Evolutionary conservation across 2,113 vertebrate species (phyloP).

Genomic region (Lophotis ruficrista): DNA sequence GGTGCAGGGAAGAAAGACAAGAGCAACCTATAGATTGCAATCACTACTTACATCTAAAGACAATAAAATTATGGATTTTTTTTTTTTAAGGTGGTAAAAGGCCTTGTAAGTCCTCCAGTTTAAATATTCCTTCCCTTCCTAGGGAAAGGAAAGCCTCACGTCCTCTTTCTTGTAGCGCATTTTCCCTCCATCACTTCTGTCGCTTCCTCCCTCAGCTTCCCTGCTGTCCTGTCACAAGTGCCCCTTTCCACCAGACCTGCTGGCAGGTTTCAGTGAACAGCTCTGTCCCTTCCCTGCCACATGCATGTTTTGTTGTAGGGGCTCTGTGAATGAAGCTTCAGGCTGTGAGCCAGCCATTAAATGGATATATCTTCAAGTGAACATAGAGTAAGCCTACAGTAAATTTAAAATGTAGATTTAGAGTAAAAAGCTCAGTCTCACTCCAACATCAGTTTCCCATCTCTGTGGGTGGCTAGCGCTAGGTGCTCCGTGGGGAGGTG

Average conservation of each 20-base stretch:
- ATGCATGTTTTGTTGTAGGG: neutral
- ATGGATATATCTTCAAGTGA: neutral
- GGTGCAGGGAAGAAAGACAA: neutral
- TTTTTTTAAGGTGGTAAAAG: neutral
- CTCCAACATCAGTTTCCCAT: neutral
- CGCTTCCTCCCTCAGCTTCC: neutral
- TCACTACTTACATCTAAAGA: neutral
- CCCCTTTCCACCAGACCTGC: neutral
- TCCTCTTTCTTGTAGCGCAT: neutral
- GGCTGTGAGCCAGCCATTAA: neutral
- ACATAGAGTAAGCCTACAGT: too few relatives aligned
- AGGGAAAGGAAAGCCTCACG: neutral
- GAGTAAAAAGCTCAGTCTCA: neutral
- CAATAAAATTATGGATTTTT: neutral
- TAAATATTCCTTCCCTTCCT: neutral
- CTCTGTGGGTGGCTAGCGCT: neutral
- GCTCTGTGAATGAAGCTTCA: neutral
- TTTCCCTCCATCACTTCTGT: neutral
- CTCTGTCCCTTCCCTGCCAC: neutral
- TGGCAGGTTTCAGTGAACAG: rapidly evolving
- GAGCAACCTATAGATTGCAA: neutral
- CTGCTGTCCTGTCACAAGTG: neutral
- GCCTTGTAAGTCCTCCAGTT: neutral
- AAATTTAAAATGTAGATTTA: neutral
- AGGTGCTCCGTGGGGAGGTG: neutral